Conservation (phyloP, 2,113 vertebrate species). For the Morphnarchus princeps region DNA sequence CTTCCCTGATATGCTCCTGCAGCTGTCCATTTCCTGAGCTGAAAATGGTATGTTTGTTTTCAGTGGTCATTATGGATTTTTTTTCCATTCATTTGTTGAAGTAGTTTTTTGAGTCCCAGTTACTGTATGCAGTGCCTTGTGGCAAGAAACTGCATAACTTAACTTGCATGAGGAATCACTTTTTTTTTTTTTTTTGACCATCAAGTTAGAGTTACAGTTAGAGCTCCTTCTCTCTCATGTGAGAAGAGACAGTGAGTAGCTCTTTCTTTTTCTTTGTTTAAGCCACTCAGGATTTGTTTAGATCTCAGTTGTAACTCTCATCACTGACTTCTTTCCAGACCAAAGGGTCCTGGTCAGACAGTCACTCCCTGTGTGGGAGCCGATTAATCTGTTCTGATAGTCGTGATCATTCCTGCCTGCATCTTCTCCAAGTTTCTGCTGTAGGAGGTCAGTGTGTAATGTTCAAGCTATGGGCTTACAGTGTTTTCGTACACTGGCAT, state of each 20-base stretch:
- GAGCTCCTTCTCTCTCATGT: background rate
- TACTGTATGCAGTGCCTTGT: background rate
- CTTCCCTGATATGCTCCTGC: background rate
- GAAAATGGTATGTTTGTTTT: fast-evolving
- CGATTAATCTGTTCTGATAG: background rate
- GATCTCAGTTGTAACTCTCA: background rate
- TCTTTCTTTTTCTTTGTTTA: background rate
- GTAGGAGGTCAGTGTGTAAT: background rate
- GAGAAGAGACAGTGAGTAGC: background rate
- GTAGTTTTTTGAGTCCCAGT: background rate
- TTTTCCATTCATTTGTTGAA: background rate
- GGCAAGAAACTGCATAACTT: background rate
- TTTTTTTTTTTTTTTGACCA: background rate
- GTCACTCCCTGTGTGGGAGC: fast-evolving
- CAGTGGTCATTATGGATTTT: background rate
- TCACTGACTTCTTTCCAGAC: background rate
- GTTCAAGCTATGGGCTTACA: background rate
- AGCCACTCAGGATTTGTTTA: background rate
- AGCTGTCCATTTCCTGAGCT: background rate
- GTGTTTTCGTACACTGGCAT: background rate
- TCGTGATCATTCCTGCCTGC: background rate
- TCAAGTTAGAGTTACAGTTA: background rate
- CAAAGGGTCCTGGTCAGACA: background rate
- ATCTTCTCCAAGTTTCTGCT: background rate
- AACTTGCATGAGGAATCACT: background rate